phyloP scores from a whole-genome alignment of 2,797 vertebrate species.

The Mastacembelus armatus region DNA sequence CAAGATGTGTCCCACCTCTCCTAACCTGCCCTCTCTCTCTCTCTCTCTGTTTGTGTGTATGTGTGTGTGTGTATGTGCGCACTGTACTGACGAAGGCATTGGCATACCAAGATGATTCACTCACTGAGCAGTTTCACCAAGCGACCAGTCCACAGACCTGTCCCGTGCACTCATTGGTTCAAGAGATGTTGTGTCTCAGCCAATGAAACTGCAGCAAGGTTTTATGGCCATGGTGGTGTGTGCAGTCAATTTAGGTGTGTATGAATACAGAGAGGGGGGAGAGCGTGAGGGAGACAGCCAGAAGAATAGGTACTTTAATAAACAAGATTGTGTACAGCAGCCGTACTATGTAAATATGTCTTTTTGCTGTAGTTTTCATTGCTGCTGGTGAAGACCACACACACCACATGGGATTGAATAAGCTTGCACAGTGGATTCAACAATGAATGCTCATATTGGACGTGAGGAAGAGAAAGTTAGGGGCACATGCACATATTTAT shows the following conservation, averaged over 20 bases:
- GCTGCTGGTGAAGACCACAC: background rate
- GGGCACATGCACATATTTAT: no score
- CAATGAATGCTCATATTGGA: no score
- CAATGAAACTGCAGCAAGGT: constrained; percentile 57
- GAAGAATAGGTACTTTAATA: constrained; percentile 11
- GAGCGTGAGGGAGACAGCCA: constrained; percentile 7
- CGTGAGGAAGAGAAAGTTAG: no score
- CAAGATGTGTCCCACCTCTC: constrained; percentile 36
- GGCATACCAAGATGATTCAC: constrained; percentile 57
- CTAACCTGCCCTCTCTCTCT: constrained; percentile 55
- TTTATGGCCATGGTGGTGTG: constrained; percentile 48
- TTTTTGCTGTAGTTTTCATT: no score
- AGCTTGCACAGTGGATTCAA: background rate
- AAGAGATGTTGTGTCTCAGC: constrained; percentile 26
- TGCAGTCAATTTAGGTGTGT: constrained; percentile 32
- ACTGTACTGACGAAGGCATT: constrained; percentile 30
- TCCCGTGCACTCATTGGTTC: constrained; percentile 57
- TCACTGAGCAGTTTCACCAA: constrained; percentile 71
- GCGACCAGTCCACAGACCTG: constrained; percentile 51
- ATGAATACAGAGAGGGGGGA: background rate
- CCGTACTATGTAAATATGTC: no score
- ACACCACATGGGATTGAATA: background rate
- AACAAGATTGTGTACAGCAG: constrained; percentile 2
- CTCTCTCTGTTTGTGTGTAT: constrained; percentile 25
- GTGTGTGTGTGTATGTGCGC: constrained; percentile 30